phyloP scores from a whole-genome alignment of 2,113 vertebrate genomes.

The Genyomyrus donnyi region DNA sequence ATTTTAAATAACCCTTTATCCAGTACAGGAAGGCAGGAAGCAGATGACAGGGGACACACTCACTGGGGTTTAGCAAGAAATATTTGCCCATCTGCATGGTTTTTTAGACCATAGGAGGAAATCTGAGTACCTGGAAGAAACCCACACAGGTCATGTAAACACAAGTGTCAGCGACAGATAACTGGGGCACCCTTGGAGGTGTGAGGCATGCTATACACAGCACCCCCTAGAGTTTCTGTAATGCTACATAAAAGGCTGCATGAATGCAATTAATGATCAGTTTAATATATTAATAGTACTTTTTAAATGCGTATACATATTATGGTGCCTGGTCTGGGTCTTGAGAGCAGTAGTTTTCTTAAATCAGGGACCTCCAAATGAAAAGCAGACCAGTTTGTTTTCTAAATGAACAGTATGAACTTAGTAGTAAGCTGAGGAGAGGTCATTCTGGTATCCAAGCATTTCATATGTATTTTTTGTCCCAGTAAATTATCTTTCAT shows the following conservation, averaged over 20 bases:
- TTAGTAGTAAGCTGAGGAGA: neutral
- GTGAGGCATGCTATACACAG: neutral
- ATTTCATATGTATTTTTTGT: neutral
- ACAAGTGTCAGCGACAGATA: neutral
- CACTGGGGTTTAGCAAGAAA: too few relatives aligned
- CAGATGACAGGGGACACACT: too few relatives aligned
- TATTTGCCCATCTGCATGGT: too few relatives aligned
- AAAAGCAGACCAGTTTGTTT: neutral
- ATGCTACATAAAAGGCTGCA: neutral
- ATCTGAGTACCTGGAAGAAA: neutral
- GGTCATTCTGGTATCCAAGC: neutral
- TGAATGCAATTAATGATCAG: neutral
- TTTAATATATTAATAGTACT: neutral
- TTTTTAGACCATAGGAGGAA: too few relatives aligned
- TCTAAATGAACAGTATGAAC: neutral
- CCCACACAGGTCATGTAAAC: neutral
- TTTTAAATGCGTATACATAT: neutral
- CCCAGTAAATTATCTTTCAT: neutral
- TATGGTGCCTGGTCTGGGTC: neutral
- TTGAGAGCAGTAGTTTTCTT: neutral
- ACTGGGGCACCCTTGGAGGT: neutral
- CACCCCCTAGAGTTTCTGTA: neutral
- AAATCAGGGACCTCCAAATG: neutral
- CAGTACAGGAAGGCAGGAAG: neutral
- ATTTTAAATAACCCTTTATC: neutral